Evolutionary conservation across 2,888 invertebrate species (phyloP), one percentile per base, ranked within the genome.

Genomic region (Dasypogon diadema): DNA sequence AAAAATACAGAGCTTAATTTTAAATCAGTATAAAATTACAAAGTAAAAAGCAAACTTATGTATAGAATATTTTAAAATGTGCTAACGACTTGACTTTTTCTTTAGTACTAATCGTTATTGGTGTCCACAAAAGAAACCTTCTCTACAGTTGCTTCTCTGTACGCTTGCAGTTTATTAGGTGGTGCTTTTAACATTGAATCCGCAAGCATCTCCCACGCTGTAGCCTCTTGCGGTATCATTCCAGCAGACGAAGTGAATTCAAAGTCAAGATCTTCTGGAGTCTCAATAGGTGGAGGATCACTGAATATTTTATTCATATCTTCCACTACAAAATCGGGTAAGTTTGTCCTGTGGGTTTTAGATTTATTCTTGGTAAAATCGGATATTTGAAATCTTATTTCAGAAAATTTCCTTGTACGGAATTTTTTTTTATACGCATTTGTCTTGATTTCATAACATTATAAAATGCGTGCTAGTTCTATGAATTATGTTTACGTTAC

Each of bases 161-260:
- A 74, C 1, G 77, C 77, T 37, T 60, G 72, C 0, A 77, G 51
- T 26, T 54, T 63, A 14, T 65, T 55, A 14, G 88, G 84, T 5
- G 88, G 89, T 77, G 89, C 83, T 80, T 89, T 88, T 2, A 90
- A 87, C 30, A 89, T 89, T 76, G 89, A 88, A 82, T 90, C 90
- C 0, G 90, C 90, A 18, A 89, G 87, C 54, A 89, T 89, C 81
- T 90, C 90, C 90, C 90, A 90, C n/a, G 72, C 37, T 12, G 78
- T 78, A 63, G 63, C 65, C 24, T 76, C 63, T n/a, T n/a, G 37
- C 8, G 72, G 48, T 12, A n/a, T 51, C 6, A 42, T 56, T 22
- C 21, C n/a, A 56, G 54, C 18, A 55, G 21, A 30, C 4, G 54
- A 60, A 14, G 46, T 22, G 24, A 68, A 68, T 16, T 68, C 65